Evolutionary conservation across 2,888 invertebrate genomes (phyloP).

Genomic region (Octonoba sinensis): DNA sequence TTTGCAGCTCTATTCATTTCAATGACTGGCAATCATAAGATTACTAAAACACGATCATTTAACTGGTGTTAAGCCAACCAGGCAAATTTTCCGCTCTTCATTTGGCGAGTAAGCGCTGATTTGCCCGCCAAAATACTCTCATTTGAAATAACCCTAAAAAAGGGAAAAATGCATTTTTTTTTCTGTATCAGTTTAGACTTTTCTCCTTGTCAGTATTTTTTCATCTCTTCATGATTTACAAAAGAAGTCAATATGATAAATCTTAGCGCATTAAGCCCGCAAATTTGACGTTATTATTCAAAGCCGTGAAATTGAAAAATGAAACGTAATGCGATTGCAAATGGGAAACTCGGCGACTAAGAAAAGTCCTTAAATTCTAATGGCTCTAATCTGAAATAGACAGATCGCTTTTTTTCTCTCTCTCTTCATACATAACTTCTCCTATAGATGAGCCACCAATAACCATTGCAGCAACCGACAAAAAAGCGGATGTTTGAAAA

Average conservation of each 20-base stretch:
- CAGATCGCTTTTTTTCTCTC: constrained; percentile 20
- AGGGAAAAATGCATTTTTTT: background rate
- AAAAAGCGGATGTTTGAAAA: constrained; percentile 51
- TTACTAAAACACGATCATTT: too few relatives aligned
- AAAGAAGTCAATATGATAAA: constrained; percentile 58
- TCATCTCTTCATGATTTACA: constrained; percentile 36
- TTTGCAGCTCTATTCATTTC: too few relatives aligned
- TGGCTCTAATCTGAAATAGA: constrained; percentile 57
- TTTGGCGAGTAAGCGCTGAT: background rate
- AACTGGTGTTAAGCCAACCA: too few relatives aligned
- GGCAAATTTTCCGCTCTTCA: too few relatives aligned
- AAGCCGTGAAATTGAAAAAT: constrained; percentile 61
- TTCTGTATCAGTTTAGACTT: background rate
- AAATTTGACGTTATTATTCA: constrained; percentile 55
- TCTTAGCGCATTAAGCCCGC: constrained; percentile 28
- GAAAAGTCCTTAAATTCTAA: constrained; percentile 26
- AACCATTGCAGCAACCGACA: constrained; percentile 12
- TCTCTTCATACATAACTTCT: background rate
- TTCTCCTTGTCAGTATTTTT: constrained; percentile 9
- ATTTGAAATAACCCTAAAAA: background rate
- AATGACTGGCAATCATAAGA: too few relatives aligned
- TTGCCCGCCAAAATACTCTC: background rate
- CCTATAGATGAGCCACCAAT: constrained; percentile 4
- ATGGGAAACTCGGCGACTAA: constrained; percentile 25
- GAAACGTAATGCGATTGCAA: constrained; percentile 48